Percentiles rank a stretch among this genome's conserved stretches.
Evolutionary conservation across 2,797 vertebrate species (phyloP).

Genomic region (Synaphobranchus kaupii): DNA sequence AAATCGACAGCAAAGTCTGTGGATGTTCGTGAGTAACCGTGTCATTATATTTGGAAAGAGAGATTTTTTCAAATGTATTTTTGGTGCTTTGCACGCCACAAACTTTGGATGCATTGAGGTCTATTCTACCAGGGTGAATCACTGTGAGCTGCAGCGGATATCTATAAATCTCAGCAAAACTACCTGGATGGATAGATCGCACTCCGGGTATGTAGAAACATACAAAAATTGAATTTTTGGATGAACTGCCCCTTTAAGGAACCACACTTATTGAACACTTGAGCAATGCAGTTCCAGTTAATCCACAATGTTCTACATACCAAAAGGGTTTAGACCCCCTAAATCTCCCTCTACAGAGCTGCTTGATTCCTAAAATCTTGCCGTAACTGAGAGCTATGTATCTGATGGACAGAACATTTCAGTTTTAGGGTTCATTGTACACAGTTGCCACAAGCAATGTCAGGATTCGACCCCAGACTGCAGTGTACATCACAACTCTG

Average conservation of each 20-base stretch:
- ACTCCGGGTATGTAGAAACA: too few species aligned
- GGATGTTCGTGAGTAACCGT: too few species aligned
- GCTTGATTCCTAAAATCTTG: not conserved
- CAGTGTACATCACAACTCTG: not conserved
- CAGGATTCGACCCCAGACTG: not conserved
- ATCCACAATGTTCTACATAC: not conserved
- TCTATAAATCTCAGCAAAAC: too few species aligned
- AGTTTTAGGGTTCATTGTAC: not conserved
- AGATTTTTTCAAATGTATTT: too few species aligned
- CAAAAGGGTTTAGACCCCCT: not conserved
- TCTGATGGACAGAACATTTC: not conserved
- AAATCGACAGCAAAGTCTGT: too few species aligned
- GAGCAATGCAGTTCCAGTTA: not conserved
- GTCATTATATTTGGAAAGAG: too few species aligned
- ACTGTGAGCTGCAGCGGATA: too few species aligned
- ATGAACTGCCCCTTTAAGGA: not conserved
- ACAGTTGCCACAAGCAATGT: constrained; percentile 23
- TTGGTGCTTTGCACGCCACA: too few species aligned
- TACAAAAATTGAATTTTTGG: too few species aligned
- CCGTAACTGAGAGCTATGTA: not conserved
- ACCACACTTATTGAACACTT: not conserved
- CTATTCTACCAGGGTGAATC: too few species aligned
- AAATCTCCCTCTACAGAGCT: not conserved
- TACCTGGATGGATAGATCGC: too few species aligned
- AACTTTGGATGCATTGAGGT: too few species aligned